Percentiles rank a stretch among this genome's conserved stretches.
phyloP scores from a whole-genome alignment of 2,113 vertebrate genomes.

The Rana temporaria region DNA sequence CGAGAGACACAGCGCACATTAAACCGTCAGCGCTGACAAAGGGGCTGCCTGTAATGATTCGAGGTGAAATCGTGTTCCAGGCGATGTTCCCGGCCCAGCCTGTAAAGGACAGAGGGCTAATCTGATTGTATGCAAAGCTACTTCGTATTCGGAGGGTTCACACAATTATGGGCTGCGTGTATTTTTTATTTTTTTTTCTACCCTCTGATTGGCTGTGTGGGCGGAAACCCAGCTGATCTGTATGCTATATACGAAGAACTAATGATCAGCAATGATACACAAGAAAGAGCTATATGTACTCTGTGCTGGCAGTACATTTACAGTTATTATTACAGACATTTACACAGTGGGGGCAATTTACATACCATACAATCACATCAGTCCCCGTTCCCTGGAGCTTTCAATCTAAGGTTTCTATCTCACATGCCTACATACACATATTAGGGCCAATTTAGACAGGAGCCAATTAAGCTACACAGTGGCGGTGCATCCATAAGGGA shows the following conservation, averaged over 20 bases:
- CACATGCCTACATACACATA: too few relatives aligned
- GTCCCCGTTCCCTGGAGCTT: not conserved
- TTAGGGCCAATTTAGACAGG: too few relatives aligned
- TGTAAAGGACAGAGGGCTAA: slow-evolving; percentile 11
- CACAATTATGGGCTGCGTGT: not conserved
- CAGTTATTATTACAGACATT: not conserved
- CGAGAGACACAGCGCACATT: slow-evolving; percentile 64
- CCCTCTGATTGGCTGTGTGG: not conserved
- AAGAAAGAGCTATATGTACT: not conserved
- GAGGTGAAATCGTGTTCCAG: slow-evolving; percentile 59
- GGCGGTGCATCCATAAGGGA: too few relatives aligned
- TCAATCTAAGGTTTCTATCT: too few relatives aligned
- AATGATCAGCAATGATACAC: not conserved
- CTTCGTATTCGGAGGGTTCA: not conserved
- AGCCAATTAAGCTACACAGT: too few relatives aligned
- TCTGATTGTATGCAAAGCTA: slow-evolving; percentile 40
- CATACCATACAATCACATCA: too few relatives aligned
- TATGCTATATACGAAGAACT: not conserved
- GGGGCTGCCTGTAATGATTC: slow-evolving; percentile 57
- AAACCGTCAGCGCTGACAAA: slow-evolving; percentile 66
- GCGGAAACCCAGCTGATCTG: too few relatives aligned
- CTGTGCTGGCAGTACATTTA: not conserved
- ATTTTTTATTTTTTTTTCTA: not conserved
- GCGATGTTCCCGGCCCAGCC: not conserved
- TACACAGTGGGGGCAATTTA: too few relatives aligned